phyloP scores from a whole-genome alignment of 2,888 invertebrate genomes.

The Macaria liturata region DNA sequence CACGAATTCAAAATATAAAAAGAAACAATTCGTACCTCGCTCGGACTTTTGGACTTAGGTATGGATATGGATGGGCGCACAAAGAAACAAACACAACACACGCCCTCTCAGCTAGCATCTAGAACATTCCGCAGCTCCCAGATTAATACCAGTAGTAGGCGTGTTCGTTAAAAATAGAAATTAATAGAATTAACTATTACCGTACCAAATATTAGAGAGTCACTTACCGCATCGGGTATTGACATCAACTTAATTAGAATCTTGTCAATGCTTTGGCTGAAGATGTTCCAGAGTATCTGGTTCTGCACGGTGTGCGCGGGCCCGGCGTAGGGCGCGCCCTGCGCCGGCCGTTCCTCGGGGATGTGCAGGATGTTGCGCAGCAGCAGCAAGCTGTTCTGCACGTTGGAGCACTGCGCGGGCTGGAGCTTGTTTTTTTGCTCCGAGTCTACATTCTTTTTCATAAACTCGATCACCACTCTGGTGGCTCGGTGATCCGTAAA shows the following conservation, averaged over 20 bases:
- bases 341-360: slow-evolving; percentile 76
- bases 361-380: slow-evolving; percentile 90
- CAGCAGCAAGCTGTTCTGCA: slow-evolving; percentile 87
- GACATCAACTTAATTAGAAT: slow-evolving; percentile 87
- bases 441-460: slow-evolving; percentile 84
- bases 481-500: slow-evolving; percentile 87
- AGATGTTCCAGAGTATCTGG: slow-evolving; percentile 90
- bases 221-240: slow-evolving; percentile 84
- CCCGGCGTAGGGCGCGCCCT: slow-evolving; percentile 44
- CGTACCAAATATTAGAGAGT: slow-evolving; percentile 10
- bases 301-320: slow-evolving; percentile 85
- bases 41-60: slow-evolving; percentile 2
- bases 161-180: slow-evolving; percentile 15
- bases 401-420: slow-evolving; percentile 85
- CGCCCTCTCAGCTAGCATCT: slow-evolving; percentile 4
- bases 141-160: slow-evolving; percentile 13
- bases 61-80: not conserved
- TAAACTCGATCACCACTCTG: slow-evolving; percentile 86
- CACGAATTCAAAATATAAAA: not conserved
- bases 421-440: slow-evolving; percentile 77
- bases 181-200: not conserved
- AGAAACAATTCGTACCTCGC: slow-evolving; percentile 5
- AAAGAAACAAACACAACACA: slow-evolving; percentile 1
- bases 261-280: slow-evolving; percentile 90
- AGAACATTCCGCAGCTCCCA: slow-evolving; percentile 6